phyloP scores from a whole-genome alignment of 2,113 vertebrate species.

The Zeus faber region DNA sequence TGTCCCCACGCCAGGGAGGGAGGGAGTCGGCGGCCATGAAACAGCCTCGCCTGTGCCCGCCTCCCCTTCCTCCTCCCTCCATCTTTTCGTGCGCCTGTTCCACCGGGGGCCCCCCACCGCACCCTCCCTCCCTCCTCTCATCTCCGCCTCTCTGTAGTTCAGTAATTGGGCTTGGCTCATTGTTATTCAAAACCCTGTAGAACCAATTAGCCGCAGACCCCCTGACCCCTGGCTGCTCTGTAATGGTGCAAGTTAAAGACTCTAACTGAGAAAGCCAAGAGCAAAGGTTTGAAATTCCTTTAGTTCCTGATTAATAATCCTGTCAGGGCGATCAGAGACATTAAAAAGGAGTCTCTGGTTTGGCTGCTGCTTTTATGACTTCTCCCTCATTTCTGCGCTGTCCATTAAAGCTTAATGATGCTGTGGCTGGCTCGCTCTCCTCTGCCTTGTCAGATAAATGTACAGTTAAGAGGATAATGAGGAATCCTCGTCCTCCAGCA shows the following conservation, averaged over 20 bases:
- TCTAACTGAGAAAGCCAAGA: constrained; percentile 75
- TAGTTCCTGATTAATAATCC: constrained; percentile 93
- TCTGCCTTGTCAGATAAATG: constrained; percentile 98
- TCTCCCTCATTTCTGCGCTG: constrained; percentile 85
- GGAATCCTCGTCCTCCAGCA: constrained; percentile 83
- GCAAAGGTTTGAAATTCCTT: constrained; percentile 88
- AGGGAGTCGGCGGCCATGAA: constrained; percentile 44
- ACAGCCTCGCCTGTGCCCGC: constrained; percentile 38
- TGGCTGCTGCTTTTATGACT: constrained; percentile 68
- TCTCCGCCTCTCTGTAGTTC: constrained; percentile 63
- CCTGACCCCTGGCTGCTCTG: constrained; percentile 74
- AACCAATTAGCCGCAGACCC: constrained; percentile 81
- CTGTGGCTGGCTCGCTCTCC: constrained; percentile 82
- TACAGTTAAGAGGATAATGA: constrained; percentile 97
- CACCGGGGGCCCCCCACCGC: constrained; percentile 43
- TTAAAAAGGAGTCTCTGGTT: constrained; percentile 89
- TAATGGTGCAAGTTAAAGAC: constrained; percentile 69
- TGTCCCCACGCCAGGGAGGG: constrained; percentile 56
- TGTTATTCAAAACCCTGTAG: constrained; percentile 77
- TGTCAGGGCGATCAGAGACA: constrained; percentile 90
- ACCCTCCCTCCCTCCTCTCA: constrained; percentile 23
- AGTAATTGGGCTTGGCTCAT: constrained; percentile 80
- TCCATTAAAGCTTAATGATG: constrained; percentile 98
- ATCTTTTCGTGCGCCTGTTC: constrained; percentile 43
- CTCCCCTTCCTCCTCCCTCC: constrained; percentile 35